Conservation (phyloP, 2,888 invertebrate species). For the Caenorhabditis sp. region DNA sequence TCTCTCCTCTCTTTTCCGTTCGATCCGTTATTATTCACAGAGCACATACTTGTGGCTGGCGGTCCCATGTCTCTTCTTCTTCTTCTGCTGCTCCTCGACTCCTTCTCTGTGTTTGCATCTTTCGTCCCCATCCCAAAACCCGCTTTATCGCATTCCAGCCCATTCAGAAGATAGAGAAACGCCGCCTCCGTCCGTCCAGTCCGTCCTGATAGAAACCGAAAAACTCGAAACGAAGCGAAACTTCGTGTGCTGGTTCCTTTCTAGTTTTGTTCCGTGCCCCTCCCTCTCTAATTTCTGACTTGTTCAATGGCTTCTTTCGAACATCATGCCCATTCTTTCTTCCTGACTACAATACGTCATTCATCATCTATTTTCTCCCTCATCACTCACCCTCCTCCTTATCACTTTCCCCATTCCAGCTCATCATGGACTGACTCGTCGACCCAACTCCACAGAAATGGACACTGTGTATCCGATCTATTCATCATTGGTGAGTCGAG, state of each 20-base stretch:
- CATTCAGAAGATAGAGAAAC: no score
- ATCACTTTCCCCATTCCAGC: neutral
- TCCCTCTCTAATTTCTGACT: slow-evolving; percentile 15
- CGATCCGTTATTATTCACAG: slow-evolving; percentile 50
- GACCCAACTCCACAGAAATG: slow-evolving; percentile 9
- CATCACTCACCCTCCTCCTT: neutral
- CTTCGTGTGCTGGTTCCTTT: neutral
- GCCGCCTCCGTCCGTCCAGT: slow-evolving; percentile 47
- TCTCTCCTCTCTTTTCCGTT: slow-evolving; percentile 44
- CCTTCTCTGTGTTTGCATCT: slow-evolving; percentile 51
- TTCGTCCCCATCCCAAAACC: slow-evolving; percentile 10
- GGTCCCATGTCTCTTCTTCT: slow-evolving; percentile 29
- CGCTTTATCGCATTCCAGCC: slow-evolving; percentile 14
- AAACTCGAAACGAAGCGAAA: no score
- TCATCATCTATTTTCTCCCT: neutral
- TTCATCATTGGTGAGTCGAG: slow-evolving; percentile 55
- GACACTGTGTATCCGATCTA: slow-evolving; percentile 50
- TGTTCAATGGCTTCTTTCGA: slow-evolving; percentile 25
- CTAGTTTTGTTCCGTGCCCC: slow-evolving; percentile 6
- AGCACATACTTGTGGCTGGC: slow-evolving; percentile 21
- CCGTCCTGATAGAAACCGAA: neutral
- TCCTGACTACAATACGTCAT: slow-evolving; percentile 33
- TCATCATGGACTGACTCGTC: slow-evolving; percentile 25
- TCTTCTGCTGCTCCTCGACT: no score
- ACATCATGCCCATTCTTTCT: neutral